Evolutionary conservation across 2,113 vertebrate genomes (phyloP).

Genomic region (Ictalurus furcatus): DNA sequence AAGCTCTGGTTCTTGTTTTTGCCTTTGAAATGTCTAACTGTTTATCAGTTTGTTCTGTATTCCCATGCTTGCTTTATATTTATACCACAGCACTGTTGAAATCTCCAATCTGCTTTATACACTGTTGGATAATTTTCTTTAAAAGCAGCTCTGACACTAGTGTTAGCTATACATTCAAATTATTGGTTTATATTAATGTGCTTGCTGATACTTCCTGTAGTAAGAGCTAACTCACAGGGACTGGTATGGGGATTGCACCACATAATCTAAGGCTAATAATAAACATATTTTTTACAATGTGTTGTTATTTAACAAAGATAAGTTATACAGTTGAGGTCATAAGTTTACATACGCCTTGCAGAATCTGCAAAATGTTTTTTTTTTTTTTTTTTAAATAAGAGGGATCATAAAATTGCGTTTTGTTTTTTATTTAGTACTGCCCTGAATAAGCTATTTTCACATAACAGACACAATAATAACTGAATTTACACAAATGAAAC

Average conservation of each 20-base stretch:
- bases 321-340: background rate
- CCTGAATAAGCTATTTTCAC: too few relatives aligned
- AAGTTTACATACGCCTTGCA: too few relatives aligned
- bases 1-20: background rate
- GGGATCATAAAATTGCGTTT: too few relatives aligned
- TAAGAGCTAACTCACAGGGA: background rate
- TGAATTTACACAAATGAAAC: too few relatives aligned
- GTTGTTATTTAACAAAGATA: background rate
- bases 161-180: background rate
- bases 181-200: background rate
- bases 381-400: too few relatives aligned
- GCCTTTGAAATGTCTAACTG: background rate
- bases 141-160: background rate
- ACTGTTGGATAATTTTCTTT: background rate
- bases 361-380: too few relatives aligned
- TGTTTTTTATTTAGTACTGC: too few relatives aligned
- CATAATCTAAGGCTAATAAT: background rate
- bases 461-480: too few relatives aligned
- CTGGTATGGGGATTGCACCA: background rate
- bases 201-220: background rate
- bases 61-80: conserved; percentile 9
- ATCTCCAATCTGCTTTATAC: background rate
- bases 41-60: background rate
- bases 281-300: background rate
- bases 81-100: background rate